Evolutionary conservation across 2,113 vertebrate species (phyloP), one percentile per base, ranked within the genome.

Genomic region (Cephalopholis sonnerati): DNA sequence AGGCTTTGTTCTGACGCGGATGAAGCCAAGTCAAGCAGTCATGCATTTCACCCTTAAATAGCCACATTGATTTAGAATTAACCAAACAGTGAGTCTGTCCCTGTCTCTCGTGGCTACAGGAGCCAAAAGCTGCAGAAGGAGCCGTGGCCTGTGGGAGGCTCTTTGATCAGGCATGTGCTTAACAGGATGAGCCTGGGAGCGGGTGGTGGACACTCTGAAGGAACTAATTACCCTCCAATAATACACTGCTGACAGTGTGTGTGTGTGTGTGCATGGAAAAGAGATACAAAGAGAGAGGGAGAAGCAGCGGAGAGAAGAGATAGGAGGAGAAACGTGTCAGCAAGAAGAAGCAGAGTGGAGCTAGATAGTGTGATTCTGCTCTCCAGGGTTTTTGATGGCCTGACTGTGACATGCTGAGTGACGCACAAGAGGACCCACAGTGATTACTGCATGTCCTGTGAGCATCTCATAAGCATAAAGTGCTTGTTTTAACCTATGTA

Each of bases 121-220:
- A 87, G 72, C 71, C 66, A 51, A 36, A 85, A 80, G 74, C 83
- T 84, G 77, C 62, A 78, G 77, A 86, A 73, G 77, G 66, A 81
- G 68, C 65, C 18, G 1, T 63, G 70, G 86, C 81, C 83, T 67
- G 36, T 61, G 82, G 72, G 77, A 67, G 53, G 65, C 72, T 85
- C 86, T 93, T 93, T 94, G 92, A 93, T 93, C 91, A 91, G 62
- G 78, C 89, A 83, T 88, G 91, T 81, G 83, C 79, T 93, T 91
- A 91, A 89, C 80, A 44, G 85, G 87, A 90, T 91, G 82, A 89
- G 88, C 84, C 80, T 74, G 76, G 83, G 79, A 92, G 82, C 59
- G 44, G 74, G 68, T 69, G 81, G 76, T 88, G 88, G 88, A 90
- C 84, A 89, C 51, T 67, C 25, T 74, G 70, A 89, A 88, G 83